Percentiles rank a stretch among this genome's conserved stretches.
phyloP scores from a whole-genome alignment of 1,140 invertebrate genomes.

The Steinernema feltiae region DNA sequence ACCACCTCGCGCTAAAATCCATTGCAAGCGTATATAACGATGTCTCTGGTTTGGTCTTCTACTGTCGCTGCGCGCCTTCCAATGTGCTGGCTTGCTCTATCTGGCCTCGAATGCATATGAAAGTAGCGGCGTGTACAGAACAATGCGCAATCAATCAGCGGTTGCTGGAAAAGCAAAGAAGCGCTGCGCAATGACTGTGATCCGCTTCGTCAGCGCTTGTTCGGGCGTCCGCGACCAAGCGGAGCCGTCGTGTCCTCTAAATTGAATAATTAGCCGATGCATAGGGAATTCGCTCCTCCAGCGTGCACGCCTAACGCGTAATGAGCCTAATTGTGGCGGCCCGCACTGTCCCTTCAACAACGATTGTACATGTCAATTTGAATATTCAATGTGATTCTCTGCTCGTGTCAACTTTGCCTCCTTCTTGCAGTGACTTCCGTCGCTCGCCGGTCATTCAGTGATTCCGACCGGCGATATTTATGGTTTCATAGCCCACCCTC shows the following conservation, averaged over 20 bases:
- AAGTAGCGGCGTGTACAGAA: background rate
- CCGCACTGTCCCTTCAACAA: background rate
- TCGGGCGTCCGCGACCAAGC: background rate
- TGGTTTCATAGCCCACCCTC: background rate
- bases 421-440: slow-evolving; percentile 6
- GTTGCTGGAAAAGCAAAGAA: background rate
- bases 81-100: background rate
- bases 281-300: slow-evolving; percentile 3
- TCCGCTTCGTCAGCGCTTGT: slow-evolving; percentile 5
- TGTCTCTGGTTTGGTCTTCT: too few relatives aligned
- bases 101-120: background rate
- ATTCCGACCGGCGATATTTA: background rate
- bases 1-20: too few relatives aligned
- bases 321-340: slow-evolving; percentile 12
- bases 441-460: background rate
- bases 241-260: background rate
- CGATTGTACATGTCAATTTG: background rate
- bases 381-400: background rate
- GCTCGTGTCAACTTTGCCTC: background rate
- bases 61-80: too few relatives aligned
- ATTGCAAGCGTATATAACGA: too few relatives aligned
- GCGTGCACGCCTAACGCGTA: slow-evolving; percentile 10
- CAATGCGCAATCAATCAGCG: slow-evolving; percentile 15
- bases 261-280: slow-evolving; percentile 13
- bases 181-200: background rate